phyloP scores from a whole-genome alignment of 30 jellyfish, hydroid and myxozoan genomes.

The Hydractinia symbiolongicarpus region DNA sequence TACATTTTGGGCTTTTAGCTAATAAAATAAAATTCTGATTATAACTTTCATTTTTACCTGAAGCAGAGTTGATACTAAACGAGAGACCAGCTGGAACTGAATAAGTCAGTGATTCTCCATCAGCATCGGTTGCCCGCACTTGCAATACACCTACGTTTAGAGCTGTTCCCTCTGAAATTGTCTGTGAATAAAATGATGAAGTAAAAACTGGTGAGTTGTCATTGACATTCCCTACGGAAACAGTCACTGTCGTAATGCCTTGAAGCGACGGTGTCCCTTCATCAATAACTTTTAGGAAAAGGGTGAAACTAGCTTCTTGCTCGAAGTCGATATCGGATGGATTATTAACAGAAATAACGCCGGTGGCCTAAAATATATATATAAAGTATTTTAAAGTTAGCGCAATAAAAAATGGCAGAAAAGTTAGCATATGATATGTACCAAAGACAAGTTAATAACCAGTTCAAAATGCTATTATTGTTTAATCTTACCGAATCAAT shows the following conservation, averaged over 20 bases:
- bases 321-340: slow-evolving; percentile 9
- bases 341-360: slow-evolving; percentile 9
- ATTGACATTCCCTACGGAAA: slow-evolving; percentile 58
- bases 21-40: neutral
- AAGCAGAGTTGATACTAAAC: slow-evolving; percentile 1
- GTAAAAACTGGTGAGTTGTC: slow-evolving; percentile 68
- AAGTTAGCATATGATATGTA: neutral
- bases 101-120: slow-evolving; percentile 15
- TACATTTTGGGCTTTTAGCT: no score
- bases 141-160: slow-evolving; percentile 38
- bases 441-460: neutral
- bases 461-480: neutral
- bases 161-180: slow-evolving; percentile 38
- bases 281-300: slow-evolving; percentile 35
- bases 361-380: neutral
- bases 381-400: no score
- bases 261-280: slow-evolving; percentile 68
- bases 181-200: slow-evolving; percentile 15
- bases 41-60: neutral
- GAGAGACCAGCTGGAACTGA: slow-evolving; percentile 13
- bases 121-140: slow-evolving; percentile 63
- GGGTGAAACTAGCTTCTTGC: neutral
- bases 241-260: neutral
- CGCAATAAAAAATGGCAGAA: neutral
- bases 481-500: slow-evolving; percentile 1